These are phyloP conservation scores for Hippopotamus amphibius DNA, from an alignment of 2,113 vertebrate genomes.

Conservation along the genomic window DNA sequence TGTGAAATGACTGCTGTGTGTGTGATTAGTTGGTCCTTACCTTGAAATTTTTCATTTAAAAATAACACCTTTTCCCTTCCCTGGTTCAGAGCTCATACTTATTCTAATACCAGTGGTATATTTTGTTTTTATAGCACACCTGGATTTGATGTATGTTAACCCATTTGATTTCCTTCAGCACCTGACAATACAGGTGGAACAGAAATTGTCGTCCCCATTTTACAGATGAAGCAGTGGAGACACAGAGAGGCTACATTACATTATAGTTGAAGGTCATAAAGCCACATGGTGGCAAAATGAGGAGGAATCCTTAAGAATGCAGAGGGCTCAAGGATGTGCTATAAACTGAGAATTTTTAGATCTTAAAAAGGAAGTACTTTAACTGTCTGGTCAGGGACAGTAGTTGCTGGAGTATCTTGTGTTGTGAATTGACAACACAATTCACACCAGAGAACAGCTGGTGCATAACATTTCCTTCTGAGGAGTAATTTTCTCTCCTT, in stretches of 20 bases:
- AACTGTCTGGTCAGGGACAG: neutral
- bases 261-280: neutral
- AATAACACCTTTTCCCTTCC: accelerated
- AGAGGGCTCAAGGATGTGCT: accelerated
- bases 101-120: accelerated
- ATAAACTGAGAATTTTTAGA: accelerated
- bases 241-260: accelerated
- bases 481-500: neutral
- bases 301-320: neutral
- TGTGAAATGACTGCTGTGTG: no score
- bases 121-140: neutral
- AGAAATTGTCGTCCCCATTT: accelerated
- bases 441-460: neutral
- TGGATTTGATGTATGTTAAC: accelerated
- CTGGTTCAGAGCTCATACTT: accelerated
- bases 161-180: neutral
- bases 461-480: neutral
- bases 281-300: neutral
- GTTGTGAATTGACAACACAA: no score
- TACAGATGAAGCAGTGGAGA: neutral
- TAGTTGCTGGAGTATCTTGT: neutral
- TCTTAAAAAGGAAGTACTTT: neutral
- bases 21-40: neutral
- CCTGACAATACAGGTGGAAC: neutral
- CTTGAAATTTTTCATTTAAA: neutral